Conservation (phyloP, 2,888 invertebrate species). For the Andricus quercusramuli region DNA sequence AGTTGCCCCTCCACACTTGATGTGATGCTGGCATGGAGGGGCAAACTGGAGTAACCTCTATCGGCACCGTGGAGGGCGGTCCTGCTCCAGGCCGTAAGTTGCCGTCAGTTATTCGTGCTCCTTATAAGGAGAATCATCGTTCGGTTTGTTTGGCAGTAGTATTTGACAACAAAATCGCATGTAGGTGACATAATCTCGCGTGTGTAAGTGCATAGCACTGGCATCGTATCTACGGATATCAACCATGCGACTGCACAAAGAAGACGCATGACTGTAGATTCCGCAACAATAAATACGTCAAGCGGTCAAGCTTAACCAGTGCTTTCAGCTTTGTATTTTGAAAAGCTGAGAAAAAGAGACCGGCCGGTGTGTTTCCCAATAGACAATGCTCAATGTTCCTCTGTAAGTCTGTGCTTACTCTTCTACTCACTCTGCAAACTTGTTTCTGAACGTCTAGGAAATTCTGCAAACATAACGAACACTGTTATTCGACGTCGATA, state of each 20-base stretch:
- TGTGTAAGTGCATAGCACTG: not conserved
- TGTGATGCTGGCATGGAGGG: not conserved
- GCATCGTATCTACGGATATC: not conserved
- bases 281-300: conserved; percentile 5
- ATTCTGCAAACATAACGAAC: not conserved
- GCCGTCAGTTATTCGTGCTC: not conserved
- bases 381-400: not conserved
- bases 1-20: too few species aligned
- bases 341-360: not conserved
- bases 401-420: not conserved
- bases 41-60: not conserved
- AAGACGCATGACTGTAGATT: not conserved
- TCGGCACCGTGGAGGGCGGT: not conserved
- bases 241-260: not conserved
- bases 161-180: conserved; percentile 6
- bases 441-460: not conserved
- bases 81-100: not conserved
- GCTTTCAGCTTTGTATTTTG: not conserved
- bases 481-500: too few species aligned
- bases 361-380: conserved; percentile 12
- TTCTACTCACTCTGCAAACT: not conserved
- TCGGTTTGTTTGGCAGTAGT: not conserved
- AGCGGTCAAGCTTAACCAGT: not conserved
- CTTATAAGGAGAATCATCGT: not conserved
- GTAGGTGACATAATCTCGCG: conserved; percentile 12